phyloP scores from a whole-genome alignment of 2,888 invertebrate species.

The Ptychoptera contaminata region DNA sequence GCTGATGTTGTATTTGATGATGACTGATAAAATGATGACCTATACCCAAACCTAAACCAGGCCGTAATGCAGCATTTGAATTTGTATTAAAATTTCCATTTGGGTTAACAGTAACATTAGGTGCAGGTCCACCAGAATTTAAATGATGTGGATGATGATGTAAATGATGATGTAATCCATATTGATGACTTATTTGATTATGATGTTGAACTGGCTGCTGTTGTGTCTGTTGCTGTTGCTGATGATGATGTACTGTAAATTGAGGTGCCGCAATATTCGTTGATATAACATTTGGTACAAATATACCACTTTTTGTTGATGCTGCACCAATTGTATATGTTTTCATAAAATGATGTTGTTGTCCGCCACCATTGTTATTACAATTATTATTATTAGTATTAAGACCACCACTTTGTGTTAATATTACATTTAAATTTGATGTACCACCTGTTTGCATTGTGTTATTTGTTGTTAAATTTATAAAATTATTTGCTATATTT shows the following conservation, averaged over 20 bases:
- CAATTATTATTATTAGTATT: no score
- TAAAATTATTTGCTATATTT: conserved; percentile 12
- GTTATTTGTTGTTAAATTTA: conserved; percentile 9
- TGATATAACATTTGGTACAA: conserved; percentile 11
- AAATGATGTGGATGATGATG: neutral
- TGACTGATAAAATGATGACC: no score
- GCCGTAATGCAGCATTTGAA: conserved; percentile 10
- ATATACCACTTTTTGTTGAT: conserved; percentile 7
- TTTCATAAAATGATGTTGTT: conserved; percentile 9
- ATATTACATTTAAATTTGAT: conserved; percentile 9
- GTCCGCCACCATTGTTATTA: no score
- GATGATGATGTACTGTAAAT: conserved; percentile 12
- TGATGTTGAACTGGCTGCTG: conserved; percentile 37
- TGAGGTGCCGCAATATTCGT: conserved; percentile 9
- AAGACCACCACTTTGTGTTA: conserved; percentile 5
- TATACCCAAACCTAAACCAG: conserved; percentile 5
- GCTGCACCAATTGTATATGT: conserved; percentile 8
- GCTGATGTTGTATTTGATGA: neutral
- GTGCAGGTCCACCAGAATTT: conserved; percentile 37
- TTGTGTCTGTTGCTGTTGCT: neutral
- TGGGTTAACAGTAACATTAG: conserved; percentile 52
- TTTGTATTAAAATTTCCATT: conserved; percentile 27
- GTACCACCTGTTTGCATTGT: neutral
- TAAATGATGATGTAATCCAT: conserved; percentile 3
- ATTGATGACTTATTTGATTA: no score